Evolutionary conservation across 2,113 vertebrate genomes (phyloP), one percentile per base, ranked within the genome.

Genomic region (Perca fluviatilis): DNA sequence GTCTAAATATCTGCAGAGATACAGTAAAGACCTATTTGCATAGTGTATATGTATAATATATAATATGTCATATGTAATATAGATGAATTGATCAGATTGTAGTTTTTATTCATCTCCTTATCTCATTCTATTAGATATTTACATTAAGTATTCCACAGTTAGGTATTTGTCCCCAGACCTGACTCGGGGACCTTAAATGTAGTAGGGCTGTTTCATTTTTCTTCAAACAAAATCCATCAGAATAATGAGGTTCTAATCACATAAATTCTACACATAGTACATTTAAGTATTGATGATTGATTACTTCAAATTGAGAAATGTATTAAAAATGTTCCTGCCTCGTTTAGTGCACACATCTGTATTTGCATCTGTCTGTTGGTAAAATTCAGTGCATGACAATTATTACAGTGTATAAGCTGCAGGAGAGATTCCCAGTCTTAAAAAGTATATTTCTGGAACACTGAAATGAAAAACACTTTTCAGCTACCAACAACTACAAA

Each of bases 401-500:
- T 4, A 27, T 46, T 57, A 47, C 21, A 54, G 18, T n/a, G 57
- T 33, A 40, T 27, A 66, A 51, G 51, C 14, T 30, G 10, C 53
- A 62, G 23, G 56, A 36, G 18, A 73, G 19, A 56, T 33, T 36
- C 27, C 36, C 57, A 56, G 23, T 56, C 49, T 81, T 53, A 19
- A 60, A 46, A 11, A 15, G 23, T 23, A n/a, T 40, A 27, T 63
- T 62, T 67, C 14, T 62, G 9, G 21, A 73, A 23, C n/a, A 75
- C 23, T 40, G 25, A 65, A 74, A 61, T 71, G 1, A 27, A 56
- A 61, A 72, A 69, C 27, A 80, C 23, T 13, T 76, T 67, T 72
- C 40, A 79, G 12, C 36, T 18, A 63, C n/a, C 19, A 80, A 66
- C 18, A 57, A 33, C 25, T 30, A 60, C 21, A 49, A 74, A 78